Evolutionary conservation across 2,797 vertebrate species (phyloP), one percentile per base, ranked within the genome.

Genomic region (Siniperca scherzeri): DNA sequence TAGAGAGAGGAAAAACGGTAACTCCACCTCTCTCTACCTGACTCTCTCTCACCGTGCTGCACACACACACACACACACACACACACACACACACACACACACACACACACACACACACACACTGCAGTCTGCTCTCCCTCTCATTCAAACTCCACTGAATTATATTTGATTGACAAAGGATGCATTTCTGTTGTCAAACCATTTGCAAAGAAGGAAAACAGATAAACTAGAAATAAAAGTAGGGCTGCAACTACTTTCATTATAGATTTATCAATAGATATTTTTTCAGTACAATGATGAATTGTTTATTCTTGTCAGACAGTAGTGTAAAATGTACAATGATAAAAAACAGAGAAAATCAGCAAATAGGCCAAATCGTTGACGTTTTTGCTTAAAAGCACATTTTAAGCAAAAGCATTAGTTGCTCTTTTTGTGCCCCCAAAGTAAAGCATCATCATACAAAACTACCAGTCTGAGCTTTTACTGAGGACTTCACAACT

Each of bases 71-170:
- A 25, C 70, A 36, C 71, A 36, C 70, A 42, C 38, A 52, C 55
- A 52, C 56, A 33, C 66, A 30, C 65, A 61, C 44, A 64, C 57
- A 70, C 75, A 53, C 38, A 38, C 30, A 69, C 44, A 21, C 14
- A 40, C 50, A 44, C 52, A 30, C 46, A 40, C 56, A 33, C 68
- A 38, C 68, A 46, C 76, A 65, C 40, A 65, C 74, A 75, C 7
- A 21, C 62, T 56, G 25, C 25, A 16, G 25, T 16, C 55, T 25
- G 13, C 5, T n/a, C 22, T 61, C 19, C 30, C 19, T 50, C 48
- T 62, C 21, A 5, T 38, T 70, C 14, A 50, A 52, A 30, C 9
- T 30, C n/a, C 17, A 9, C 33, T 57, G 21, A 19, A 48, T 67
- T 67, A 1, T 9, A 22, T 17, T n/a, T 69, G 19, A 53, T 9